Evolutionary conservation across 92 coral and sea anemone genomes (phyloP).

Genomic region (Ricordea florida): DNA sequence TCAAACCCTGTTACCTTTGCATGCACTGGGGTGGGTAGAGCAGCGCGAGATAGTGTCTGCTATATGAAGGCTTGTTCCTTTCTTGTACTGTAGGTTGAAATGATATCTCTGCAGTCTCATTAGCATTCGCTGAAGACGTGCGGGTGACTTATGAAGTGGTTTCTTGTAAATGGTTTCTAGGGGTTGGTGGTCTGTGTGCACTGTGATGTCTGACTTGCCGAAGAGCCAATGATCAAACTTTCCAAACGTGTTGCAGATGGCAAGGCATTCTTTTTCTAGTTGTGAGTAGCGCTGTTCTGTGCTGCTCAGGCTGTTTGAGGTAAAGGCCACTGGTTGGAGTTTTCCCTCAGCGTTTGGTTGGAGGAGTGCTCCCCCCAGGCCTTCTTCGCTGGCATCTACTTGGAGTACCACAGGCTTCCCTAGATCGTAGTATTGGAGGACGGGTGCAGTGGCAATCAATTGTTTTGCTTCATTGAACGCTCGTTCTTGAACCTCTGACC

Average conservation of each 20-base stretch:
- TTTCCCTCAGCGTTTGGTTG: slow-evolving; percentile 35
- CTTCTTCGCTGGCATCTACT: slow-evolving; percentile 31
- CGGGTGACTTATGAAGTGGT: slow-evolving; percentile 56
- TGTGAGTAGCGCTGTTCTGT: slow-evolving; percentile 55
- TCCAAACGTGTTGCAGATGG: slow-evolving; percentile 55
- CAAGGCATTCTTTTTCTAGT: slow-evolving; percentile 53
- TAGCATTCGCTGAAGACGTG: slow-evolving; percentile 46
- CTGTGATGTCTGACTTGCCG: slow-evolving; percentile 46
- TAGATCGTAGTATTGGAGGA: slow-evolving; percentile 33
- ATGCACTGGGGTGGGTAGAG: slow-evolving; percentile 49
- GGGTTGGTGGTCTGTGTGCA: slow-evolving; percentile 55
- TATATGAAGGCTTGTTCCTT: slow-evolving; percentile 34
- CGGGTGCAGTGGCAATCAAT: slow-evolving; percentile 35
- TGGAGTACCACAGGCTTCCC: slow-evolving; percentile 42
- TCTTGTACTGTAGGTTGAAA: slow-evolving; percentile 37
- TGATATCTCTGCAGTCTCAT: slow-evolving; percentile 56
- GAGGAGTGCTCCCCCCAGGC: slow-evolving; percentile 36
- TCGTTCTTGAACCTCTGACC: slow-evolving; percentile 53
- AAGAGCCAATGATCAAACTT: slow-evolving; percentile 62
- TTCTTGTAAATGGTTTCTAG: slow-evolving; percentile 46
- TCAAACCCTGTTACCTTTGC: slow-evolving; percentile 54
- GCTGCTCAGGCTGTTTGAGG: slow-evolving; percentile 43
- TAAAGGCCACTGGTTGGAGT: slow-evolving; percentile 47
- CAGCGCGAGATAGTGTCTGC: slow-evolving; percentile 55
- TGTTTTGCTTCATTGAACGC: slow-evolving; percentile 56